A percentile compares a stretch with the other conserved stretches of the same genome.
These are phyloP conservation scores for Lampris megalopsis DNA, from an alignment of 2,113 vertebrate genomes.

Conservation along the genomic window DNA sequence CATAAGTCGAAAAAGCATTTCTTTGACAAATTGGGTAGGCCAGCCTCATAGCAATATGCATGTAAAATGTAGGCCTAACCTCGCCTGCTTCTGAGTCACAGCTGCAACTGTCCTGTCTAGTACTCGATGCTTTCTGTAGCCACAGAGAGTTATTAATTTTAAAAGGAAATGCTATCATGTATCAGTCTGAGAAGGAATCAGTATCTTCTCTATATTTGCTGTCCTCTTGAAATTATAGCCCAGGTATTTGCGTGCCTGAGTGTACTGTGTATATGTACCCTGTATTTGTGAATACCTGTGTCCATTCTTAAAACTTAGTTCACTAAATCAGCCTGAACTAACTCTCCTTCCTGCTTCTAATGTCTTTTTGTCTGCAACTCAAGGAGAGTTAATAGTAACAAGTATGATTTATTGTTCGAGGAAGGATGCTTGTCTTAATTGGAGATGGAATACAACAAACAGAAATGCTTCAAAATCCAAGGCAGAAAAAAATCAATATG, in stretches of 20 bases:
- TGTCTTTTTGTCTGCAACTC: constrained; percentile 77
- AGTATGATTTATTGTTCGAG: not conserved
- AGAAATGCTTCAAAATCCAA: not conserved
- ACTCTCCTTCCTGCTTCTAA: constrained; percentile 34
- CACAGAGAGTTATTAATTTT: not conserved
- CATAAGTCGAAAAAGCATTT: too few species aligned
- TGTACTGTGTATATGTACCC: not conserved
- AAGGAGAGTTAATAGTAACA: not conserved
- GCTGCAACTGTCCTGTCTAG: too few species aligned
- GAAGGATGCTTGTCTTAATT: not conserved
- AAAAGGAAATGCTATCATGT: constrained; percentile 9
- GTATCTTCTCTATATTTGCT: constrained; percentile 24
- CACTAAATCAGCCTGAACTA: constrained; percentile 27
- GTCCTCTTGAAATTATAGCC: constrained; percentile 8
- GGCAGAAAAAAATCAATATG: not conserved
- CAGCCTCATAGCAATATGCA: too few species aligned
- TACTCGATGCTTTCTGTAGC: too few species aligned
- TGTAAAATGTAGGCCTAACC: too few species aligned
- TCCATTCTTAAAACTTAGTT: constrained; percentile 13
- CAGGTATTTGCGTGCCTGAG: not conserved
- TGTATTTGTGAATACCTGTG: not conserved
- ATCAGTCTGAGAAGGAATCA: constrained; percentile 40
- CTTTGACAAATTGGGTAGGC: too few species aligned
- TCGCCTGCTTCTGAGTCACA: too few species aligned
- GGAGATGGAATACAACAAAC: not conserved